Percentiles rank a stretch among this genome's conserved stretches.
Evolutionary conservation across 2,888 invertebrate genomes (phyloP).

Genomic region (Metacarcinus magister): DNA sequence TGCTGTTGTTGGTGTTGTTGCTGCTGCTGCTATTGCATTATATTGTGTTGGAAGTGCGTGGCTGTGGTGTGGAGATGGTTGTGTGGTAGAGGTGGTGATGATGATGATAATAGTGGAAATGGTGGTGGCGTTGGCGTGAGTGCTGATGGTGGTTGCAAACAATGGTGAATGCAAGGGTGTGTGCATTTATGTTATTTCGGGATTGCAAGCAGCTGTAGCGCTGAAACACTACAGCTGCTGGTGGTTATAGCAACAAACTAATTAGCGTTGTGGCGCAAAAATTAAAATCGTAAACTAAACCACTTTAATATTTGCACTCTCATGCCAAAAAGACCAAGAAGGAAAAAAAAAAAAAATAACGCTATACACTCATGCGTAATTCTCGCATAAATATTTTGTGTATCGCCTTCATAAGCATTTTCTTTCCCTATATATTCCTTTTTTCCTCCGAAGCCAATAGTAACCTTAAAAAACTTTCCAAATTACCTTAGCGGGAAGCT

Average conservation of each 20-base stretch:
- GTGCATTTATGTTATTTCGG: neutral
- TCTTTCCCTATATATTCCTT: neutral
- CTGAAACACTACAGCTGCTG: neutral
- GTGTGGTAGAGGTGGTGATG: neutral
- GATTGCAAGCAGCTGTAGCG: neutral
- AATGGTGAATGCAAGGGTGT: neutral
- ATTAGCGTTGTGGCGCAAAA: neutral
- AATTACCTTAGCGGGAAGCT: slow-evolving; percentile 27
- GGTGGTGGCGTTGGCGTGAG: neutral
- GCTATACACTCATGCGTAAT: neutral
- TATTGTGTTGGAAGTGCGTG: neutral
- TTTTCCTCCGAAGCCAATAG: neutral
- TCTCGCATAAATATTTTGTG: neutral
- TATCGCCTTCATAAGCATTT: neutral
- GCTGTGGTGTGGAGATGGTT: neutral
- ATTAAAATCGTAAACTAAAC: neutral
- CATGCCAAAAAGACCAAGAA: neutral
- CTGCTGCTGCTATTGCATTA: neutral
- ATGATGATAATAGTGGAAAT: neutral
- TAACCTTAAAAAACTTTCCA: slow-evolving; percentile 10
- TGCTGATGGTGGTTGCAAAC: neutral
- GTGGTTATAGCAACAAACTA: neutral
- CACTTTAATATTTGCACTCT: neutral
- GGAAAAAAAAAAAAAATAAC: neutral
- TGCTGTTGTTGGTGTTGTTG: neutral